Evolutionary conservation across 2,113 vertebrate species (phyloP).

Genomic region (Pteropus alecto): DNA sequence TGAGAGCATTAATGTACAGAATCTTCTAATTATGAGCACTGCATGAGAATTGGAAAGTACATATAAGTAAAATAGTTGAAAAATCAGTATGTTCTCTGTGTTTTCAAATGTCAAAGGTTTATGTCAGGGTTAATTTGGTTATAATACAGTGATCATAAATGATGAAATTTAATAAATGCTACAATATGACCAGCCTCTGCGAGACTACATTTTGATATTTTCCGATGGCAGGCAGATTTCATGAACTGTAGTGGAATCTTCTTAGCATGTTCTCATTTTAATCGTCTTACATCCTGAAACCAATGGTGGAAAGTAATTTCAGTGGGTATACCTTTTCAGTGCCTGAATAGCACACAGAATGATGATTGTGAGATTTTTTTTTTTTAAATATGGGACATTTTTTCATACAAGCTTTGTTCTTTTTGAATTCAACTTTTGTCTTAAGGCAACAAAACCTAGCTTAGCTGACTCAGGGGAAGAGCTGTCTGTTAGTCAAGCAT

Average conservation of each 20-base stretch:
- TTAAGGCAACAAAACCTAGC: background rate
- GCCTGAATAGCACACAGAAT: background rate
- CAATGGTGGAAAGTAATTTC: background rate
- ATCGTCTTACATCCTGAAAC: background rate
- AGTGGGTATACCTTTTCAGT: background rate
- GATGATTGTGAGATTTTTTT: background rate
- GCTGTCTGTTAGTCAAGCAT: background rate
- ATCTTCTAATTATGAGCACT: slow-evolving; percentile 69
- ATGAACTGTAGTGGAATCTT: background rate
- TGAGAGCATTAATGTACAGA: slow-evolving; percentile 69
- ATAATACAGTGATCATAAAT: slow-evolving; percentile 75
- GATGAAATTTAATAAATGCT: slow-evolving; percentile 82
- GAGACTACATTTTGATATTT: slow-evolving; percentile 65
- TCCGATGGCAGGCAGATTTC: background rate
- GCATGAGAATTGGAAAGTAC: slow-evolving; percentile 79
- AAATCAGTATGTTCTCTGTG: slow-evolving; percentile 72
- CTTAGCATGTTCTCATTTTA: background rate
- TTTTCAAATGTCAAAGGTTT: slow-evolving; percentile 75
- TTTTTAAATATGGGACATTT: background rate
- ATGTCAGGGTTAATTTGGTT: slow-evolving; percentile 76
- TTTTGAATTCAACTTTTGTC: slow-evolving; percentile 4
- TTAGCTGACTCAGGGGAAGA: background rate
- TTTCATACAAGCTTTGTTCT: background rate
- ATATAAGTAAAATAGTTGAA: slow-evolving; percentile 67
- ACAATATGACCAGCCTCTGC: slow-evolving; percentile 48